phyloP scores from a whole-genome alignment of 2,888 invertebrate species.

The Dolichopus griseipennis region DNA sequence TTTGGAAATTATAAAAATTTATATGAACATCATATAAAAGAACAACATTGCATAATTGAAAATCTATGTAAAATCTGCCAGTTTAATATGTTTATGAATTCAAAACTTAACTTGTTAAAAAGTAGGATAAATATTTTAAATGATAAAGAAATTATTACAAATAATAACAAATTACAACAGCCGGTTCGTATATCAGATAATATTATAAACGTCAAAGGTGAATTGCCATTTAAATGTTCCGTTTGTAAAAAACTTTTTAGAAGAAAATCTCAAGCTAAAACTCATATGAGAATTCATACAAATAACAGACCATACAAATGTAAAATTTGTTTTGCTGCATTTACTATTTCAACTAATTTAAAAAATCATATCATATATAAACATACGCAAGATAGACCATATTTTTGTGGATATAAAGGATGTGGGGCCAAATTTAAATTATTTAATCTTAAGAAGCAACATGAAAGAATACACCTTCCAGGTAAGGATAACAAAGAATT shows the following conservation, averaged over 20 bases:
- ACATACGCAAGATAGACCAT: not conserved
- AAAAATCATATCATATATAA: not conserved
- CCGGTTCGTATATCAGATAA: too few relatives aligned
- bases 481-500: not conserved
- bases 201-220: not conserved
- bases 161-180: too few relatives aligned
- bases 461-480: not conserved
- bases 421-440: not conserved
- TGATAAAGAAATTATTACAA: too few relatives aligned
- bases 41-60: not conserved
- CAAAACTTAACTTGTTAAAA: not conserved
- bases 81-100: not conserved
- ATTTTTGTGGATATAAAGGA: not conserved
- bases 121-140: not conserved
- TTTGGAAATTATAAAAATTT: not conserved
- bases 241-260: not conserved
- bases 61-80: not conserved
- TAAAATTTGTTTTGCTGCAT: not conserved
- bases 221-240: not conserved
- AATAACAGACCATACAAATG: conserved; percentile 2
- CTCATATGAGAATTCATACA: not conserved
- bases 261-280: not conserved
- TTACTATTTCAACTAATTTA: not conserved
- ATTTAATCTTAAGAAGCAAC: not conserved
- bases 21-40: not conserved